phyloP scores from a whole-genome alignment of 2,888 invertebrate genomes.

The Dynastes tityus region DNA sequence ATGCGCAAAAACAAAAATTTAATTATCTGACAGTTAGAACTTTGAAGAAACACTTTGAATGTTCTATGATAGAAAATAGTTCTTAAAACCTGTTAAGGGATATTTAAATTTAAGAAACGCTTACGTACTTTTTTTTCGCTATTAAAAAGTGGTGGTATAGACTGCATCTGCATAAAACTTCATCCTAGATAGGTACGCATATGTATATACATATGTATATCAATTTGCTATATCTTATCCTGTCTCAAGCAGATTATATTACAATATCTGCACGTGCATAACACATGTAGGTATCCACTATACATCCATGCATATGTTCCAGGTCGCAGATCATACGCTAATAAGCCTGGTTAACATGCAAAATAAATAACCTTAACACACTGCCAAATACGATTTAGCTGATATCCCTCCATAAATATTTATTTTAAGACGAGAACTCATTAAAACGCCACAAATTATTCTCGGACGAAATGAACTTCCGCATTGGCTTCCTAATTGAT shows the following conservation, averaged over 20 bases:
- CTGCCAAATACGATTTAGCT: conserved; percentile 36
- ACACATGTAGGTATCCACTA: too few species aligned
- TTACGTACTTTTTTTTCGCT: too few species aligned
- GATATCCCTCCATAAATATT: conserved; percentile 30
- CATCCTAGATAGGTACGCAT: too few species aligned
- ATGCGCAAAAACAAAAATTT: too few species aligned
- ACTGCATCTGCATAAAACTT: too few species aligned
- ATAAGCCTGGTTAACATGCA: background rate
- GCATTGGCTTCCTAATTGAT: conserved; percentile 32
- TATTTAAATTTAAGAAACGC: too few species aligned
- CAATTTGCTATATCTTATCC: background rate
- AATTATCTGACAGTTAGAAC: too few species aligned
- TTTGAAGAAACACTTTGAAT: too few species aligned
- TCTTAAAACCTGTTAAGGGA: too few species aligned
- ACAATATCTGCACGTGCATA: conserved; percentile 3
- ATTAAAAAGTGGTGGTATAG: too few species aligned
- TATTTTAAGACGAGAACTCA: background rate
- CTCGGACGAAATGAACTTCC: background rate
- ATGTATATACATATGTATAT: too few species aligned
- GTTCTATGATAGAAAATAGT: too few species aligned
- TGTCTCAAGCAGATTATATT: background rate
- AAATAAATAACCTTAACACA: conserved; percentile 26
- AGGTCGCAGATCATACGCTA: conserved; percentile 8
- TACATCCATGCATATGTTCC: conserved; percentile 1
- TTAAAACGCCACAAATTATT: conserved; percentile 33